These are phyloP conservation scores for Balaenoptera acutorostrata DNA, from an alignment of 2,113 vertebrate genomes.

Conservation along the genomic window DNA sequence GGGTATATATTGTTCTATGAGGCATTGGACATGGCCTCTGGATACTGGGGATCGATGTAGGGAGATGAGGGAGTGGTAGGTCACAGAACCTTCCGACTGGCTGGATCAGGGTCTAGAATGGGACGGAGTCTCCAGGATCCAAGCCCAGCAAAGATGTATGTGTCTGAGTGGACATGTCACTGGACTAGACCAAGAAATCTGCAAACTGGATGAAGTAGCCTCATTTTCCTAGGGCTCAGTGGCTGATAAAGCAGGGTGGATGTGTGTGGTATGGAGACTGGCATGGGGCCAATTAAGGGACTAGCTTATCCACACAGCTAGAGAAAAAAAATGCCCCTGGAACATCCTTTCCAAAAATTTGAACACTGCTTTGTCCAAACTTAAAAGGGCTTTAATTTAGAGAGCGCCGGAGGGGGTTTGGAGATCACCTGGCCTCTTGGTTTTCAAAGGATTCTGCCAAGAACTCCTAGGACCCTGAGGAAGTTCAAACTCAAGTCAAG, in stretches of 20 bases:
- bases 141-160: not conserved
- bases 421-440: not conserved
- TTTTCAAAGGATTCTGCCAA: not conserved
- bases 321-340: not conserved
- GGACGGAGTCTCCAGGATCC: not conserved
- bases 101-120: not conserved
- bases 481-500: not conserved
- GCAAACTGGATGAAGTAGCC: not conserved
- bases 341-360: not conserved
- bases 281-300: not conserved
- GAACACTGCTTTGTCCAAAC: not conserved
- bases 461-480: not conserved
- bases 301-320: not conserved
- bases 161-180: not conserved
- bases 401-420: not conserved
- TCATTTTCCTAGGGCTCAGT: not conserved
- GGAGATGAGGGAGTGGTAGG: not conserved
- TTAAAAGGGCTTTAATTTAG: not conserved
- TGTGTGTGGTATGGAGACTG: not conserved
- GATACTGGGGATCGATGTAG: not conserved
- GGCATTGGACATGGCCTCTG: not conserved
- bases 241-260: not conserved
- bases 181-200: not conserved
- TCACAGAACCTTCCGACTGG: not conserved
- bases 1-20: not conserved